Percentiles rank a stretch among this genome's conserved stretches.
Conservation (phyloP, 1,140 invertebrate genomes). For the Drosophila ironensis region DNA sequence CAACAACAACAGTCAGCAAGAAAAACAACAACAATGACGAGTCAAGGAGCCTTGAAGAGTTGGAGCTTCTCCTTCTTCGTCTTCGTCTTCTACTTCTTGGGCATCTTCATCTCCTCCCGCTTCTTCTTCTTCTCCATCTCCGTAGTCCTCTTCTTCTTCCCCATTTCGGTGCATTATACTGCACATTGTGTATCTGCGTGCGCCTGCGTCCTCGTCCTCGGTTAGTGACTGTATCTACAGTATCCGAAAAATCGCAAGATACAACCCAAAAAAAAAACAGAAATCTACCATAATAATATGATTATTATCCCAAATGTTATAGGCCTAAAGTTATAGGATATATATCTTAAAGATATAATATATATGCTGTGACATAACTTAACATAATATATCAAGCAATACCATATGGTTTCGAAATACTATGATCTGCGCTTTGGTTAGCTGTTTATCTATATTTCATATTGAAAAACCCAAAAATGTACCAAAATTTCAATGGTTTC, state of each 20-base stretch:
- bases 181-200: constrained; percentile 5
- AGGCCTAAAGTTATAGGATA: not conserved
- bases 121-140: too few species aligned
- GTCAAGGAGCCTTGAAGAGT: constrained; percentile 36
- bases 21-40: constrained; percentile 37
- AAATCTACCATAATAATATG: not conserved
- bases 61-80: constrained; percentile 24
- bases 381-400: too few species aligned
- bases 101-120: too few species aligned
- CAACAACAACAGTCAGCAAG: not conserved
- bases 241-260: not conserved
- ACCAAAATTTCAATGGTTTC: too few species aligned
- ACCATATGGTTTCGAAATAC: too few species aligned
- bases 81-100: too few species aligned
- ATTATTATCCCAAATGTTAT: too few species aligned
- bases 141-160: constrained; percentile 5
- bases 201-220: constrained; percentile 41
- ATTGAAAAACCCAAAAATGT: too few species aligned
- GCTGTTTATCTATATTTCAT: too few species aligned
- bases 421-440: too few species aligned
- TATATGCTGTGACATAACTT: too few species aligned
- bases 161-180: constrained; percentile 13
- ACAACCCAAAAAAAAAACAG: not conserved
- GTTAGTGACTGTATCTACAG: not conserved
- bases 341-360: not conserved